These are phyloP conservation scores for Vulpes lagopus DNA, from an alignment of 2,113 vertebrate genomes.

Conservation along the genomic window DNA sequence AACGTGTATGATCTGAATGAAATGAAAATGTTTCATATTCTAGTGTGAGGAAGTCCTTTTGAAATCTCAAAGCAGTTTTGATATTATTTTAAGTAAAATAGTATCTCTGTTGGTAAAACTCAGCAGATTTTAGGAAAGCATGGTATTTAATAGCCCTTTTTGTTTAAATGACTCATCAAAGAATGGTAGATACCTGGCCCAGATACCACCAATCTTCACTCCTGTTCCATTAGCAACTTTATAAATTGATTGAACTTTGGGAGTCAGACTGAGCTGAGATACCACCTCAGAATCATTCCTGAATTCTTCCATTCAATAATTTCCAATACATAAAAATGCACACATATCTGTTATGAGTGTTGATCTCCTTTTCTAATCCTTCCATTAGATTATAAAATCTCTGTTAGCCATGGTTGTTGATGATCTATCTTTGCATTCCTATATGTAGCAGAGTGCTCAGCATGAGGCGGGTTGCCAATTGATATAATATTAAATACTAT, in stretches of 20 bases:
- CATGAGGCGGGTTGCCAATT: not conserved
- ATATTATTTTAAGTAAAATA: slow-evolving; percentile 38
- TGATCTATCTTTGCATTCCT: not conserved
- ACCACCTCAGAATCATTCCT: not conserved
- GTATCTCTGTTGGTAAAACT: not conserved
- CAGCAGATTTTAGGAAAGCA: not conserved
- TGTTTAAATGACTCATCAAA: not conserved
- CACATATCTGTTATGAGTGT: not conserved
- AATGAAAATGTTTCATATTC: not conserved
- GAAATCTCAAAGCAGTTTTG: not conserved
- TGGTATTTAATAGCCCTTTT: not conserved
- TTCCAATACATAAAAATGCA: not conserved
- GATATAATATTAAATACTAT: not conserved
- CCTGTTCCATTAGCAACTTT: not conserved
- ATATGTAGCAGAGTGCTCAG: not conserved
- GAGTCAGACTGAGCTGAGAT: not conserved
- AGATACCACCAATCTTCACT: not conserved
- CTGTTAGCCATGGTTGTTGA: not conserved
- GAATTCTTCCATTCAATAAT: not conserved
- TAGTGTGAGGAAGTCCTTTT: not conserved
- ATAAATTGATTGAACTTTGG: not conserved
- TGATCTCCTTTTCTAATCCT: not conserved
- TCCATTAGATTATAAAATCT: not conserved
- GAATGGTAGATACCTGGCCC: not conserved
- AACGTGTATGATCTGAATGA: not conserved